Percentiles rank a stretch among this genome's conserved stretches.
Conservation (phyloP, 2,797 vertebrate species). For the Typhlichthys subterraneus region DNA sequence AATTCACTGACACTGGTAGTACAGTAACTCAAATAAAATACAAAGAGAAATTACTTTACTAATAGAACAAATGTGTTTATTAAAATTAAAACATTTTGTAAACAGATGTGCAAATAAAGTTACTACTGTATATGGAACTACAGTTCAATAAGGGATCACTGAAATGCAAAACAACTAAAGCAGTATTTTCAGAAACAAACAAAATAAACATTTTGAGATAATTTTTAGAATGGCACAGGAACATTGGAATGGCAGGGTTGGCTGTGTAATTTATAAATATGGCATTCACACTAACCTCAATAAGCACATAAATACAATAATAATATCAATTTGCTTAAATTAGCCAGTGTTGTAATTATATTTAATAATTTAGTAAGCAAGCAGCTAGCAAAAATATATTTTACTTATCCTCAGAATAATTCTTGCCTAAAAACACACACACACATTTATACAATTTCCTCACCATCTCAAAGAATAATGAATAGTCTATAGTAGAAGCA, state of each 20-base stretch:
- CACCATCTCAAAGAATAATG: too few relatives aligned
- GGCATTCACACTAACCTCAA: too few relatives aligned
- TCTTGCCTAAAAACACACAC: too few relatives aligned
- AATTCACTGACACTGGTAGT: background rate
- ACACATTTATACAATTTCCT: too few relatives aligned
- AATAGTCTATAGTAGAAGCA: too few relatives aligned
- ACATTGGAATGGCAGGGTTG: constrained; percentile 11
- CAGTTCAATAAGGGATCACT: constrained; percentile 14
- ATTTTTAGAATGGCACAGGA: constrained; percentile 26
- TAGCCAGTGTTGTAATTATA: too few relatives aligned
- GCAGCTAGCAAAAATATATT: too few relatives aligned
- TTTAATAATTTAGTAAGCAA: too few relatives aligned
- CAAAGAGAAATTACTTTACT: background rate
- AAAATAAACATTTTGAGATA: constrained; percentile 6
- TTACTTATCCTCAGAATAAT: too few relatives aligned
- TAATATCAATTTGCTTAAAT: too few relatives aligned
- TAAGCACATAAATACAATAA: too few relatives aligned
- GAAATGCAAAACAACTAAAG: constrained; percentile 30
- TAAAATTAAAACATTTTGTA: constrained; percentile 20
- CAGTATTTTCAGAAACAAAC: constrained; percentile 20
- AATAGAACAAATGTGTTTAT: constrained; percentile 51
- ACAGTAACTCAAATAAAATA: background rate
- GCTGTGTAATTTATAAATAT: constrained; percentile 11
- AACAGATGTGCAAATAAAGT: constrained; percentile 21
- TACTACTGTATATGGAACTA: constrained; percentile 23